Evolutionary conservation across 2,113 vertebrate species (phyloP), one percentile per base, ranked within the genome.

Genomic region (Thymallus thymallus): DNA sequence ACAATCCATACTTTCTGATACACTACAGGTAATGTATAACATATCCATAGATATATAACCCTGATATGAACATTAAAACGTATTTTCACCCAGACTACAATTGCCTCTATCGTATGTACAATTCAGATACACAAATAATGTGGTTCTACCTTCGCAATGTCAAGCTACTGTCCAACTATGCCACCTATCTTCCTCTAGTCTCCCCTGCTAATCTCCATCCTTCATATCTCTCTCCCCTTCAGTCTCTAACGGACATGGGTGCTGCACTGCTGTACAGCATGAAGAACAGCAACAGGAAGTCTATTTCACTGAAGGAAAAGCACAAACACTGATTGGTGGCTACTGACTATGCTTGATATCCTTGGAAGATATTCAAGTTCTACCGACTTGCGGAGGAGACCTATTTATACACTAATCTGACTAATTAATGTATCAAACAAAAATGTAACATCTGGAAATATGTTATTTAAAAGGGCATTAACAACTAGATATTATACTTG

Each of bases 191-290:
- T 32, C 10, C 32, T n/a, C 26, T 67, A 2, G 55, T 5, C 5
- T 66, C 1, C 23, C 14, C 32, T 32, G n/a, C 26, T 63, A 6
- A 16, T 26, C 35, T 18, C 58, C n/a, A 14, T 9, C 22, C 56
- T 22, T 77, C n/a, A 51, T 62, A 29, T 48, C 5, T 58, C 55
- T 22, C 48, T 71, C 20, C 68, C 30, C 51, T 0, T 12, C 75
- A 92, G 91, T 74, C 86, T 73, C 75, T 92, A 60, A 92, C 91
- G 75, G 91, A 92, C 0, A 75, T 64, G 6, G 90, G 87, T 5
- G 90, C 91, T 13, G 90, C n/a, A 0, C 84, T 92, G 76, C 77
- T 92, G 72, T 91, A 89, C 80, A 32, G 55, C 46, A 90, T 92
- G 88, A 92, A 91, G 78, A 86, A 88, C 72, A 77, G 84, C 82